These are phyloP conservation scores for Sinocyclocheilus rhinocerous DNA, from an alignment of 2,113 vertebrate species.

Conservation along the genomic window DNA sequence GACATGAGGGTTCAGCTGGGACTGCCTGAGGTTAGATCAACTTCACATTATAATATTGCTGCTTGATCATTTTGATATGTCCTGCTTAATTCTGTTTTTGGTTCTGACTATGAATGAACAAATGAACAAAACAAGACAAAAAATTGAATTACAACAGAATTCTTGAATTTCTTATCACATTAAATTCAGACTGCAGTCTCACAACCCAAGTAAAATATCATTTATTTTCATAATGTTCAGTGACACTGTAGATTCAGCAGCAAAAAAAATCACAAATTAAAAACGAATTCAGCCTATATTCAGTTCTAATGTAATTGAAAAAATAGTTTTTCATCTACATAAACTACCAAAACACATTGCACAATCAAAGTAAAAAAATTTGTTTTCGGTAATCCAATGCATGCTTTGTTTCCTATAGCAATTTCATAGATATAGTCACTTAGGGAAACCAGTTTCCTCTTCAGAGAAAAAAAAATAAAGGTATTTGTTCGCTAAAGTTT, in stretches of 20 bases:
- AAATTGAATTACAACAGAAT: too few relatives aligned
- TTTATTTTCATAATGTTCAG: constrained; percentile 21
- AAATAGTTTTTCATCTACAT: neutral
- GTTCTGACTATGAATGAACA: neutral
- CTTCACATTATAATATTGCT: constrained; percentile 46
- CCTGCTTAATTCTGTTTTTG: neutral
- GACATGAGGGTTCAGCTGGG: constrained; percentile 85
- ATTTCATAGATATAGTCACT: too few relatives aligned
- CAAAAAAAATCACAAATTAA: neutral
- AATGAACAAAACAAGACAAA: neutral
- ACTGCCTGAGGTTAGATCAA: constrained; percentile 58
- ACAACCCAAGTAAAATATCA: neutral
- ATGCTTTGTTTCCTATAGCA: neutral
- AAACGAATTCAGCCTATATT: neutral
- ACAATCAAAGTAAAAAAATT: neutral
- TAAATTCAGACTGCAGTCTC: constrained; percentile 5
- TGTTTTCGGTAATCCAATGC: neutral
- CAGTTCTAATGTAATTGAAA: neutral
- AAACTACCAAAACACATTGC: neutral
- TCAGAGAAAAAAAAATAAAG: neutral
- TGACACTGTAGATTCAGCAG: neutral
- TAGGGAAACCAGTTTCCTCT: neutral
- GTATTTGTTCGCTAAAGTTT: neutral
- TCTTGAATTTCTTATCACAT: neutral
- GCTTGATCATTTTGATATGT: neutral